Evolutionary conservation across 23 tunicate genomes (phyloP).

Genomic region (Oikopleura dioica): DNA sequence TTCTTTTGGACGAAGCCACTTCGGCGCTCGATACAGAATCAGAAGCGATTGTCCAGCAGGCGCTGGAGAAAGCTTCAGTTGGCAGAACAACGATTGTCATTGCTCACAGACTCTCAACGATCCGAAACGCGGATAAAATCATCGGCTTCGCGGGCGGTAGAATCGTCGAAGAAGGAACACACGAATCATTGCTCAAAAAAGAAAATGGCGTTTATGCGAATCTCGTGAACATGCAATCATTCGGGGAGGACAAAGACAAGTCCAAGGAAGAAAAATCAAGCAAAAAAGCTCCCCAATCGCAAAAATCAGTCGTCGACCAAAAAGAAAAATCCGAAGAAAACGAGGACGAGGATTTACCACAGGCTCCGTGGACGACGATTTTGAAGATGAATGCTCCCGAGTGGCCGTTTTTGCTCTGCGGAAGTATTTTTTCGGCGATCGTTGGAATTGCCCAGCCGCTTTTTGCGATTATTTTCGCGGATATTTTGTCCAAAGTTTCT

Average conservation of each 20-base stretch:
- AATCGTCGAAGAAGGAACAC: conserved; percentile 52
- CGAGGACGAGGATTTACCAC: background rate
- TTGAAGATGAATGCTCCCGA: background rate
- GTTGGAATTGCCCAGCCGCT: conserved; percentile 5
- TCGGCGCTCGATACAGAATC: conserved; percentile 95
- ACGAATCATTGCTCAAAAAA: conserved; percentile 40
- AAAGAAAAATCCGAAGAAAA: background rate
- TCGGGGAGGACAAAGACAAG: conserved; percentile 14
- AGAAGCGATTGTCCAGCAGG: conserved; percentile 75
- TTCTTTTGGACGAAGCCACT: conserved; percentile 92
- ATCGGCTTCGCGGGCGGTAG: conserved; percentile 51
- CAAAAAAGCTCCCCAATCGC: background rate
- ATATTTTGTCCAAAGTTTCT: background rate
- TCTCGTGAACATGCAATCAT: conserved; percentile 78
- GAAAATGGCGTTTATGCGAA: conserved; percentile 70
- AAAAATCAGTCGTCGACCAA: conserved; percentile 1
- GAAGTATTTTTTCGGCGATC: background rate
- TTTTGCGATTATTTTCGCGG: background rate
- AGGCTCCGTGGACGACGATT: background rate
- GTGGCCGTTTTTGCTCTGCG: background rate
- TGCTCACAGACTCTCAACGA: conserved; percentile 86
- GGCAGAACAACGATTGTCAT: conserved; percentile 89
- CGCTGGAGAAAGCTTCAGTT: conserved; percentile 73
- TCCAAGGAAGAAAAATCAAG: background rate
- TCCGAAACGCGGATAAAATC: conserved; percentile 77